phyloP scores from a whole-genome alignment of 2,113 vertebrate genomes.

The Ursus arctos region DNA sequence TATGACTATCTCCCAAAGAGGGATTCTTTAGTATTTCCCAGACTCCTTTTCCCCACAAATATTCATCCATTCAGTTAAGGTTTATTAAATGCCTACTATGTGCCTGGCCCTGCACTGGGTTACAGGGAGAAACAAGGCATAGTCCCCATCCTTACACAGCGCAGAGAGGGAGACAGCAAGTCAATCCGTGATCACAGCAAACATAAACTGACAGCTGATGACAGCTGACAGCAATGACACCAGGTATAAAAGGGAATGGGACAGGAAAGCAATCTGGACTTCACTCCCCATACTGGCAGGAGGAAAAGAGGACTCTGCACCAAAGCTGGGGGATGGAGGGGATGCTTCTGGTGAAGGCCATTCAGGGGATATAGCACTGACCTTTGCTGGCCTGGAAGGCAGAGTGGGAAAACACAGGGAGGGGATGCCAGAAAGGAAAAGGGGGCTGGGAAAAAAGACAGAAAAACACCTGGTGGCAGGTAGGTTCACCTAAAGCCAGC shows the following conservation, averaged over 20 bases:
- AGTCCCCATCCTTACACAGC: not conserved
- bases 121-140: not conserved
- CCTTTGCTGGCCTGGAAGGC: not conserved
- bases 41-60: not conserved
- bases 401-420: not conserved
- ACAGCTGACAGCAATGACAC: not conserved
- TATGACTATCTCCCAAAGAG: not conserved
- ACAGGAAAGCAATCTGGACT: not conserved
- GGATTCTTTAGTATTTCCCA: not conserved
- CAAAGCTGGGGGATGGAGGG: fast-evolving
- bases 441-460: not conserved
- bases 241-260: not conserved
- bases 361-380: fast-evolving
- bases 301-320: not conserved
- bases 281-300: not conserved
- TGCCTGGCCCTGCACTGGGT: not conserved
- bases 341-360: not conserved
- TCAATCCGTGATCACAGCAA: not conserved
- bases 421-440: not conserved
- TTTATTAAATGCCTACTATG: fast-evolving
- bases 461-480: fast-evolving
- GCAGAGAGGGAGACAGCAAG: fast-evolving
- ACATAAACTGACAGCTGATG: not conserved
- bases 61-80: not conserved
- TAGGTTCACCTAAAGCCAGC: not conserved